Evolutionary conservation across 2,888 invertebrate genomes (phyloP).

Genomic region (Gastracanthus pulcherrimus): DNA sequence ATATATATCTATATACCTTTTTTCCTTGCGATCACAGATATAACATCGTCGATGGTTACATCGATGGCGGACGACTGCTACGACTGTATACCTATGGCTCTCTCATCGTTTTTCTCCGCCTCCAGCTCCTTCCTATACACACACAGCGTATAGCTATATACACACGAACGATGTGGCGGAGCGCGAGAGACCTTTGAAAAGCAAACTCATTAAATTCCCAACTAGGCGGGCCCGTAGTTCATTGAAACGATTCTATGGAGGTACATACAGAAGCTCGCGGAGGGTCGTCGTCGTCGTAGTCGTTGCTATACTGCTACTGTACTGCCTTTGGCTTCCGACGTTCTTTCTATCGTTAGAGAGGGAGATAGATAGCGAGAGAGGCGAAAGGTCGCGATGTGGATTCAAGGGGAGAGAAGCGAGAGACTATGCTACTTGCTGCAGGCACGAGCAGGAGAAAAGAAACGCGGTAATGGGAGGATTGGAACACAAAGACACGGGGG

Average conservation of each 20-base stretch:
- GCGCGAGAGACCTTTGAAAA: constrained; percentile 62
- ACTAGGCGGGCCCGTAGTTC: constrained; percentile 64
- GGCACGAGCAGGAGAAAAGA: neutral
- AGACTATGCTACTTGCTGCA: neutral
- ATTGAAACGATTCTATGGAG: constrained; percentile 72
- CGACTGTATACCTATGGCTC: no score
- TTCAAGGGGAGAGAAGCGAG: neutral
- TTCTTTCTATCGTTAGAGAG: constrained; percentile 16
- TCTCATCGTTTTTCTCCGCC: neutral
- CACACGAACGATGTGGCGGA: neutral
- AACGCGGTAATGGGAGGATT: neutral
- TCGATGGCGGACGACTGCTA: neutral
- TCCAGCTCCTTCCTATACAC: neutral
- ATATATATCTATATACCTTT: no score
- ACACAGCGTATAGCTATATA: neutral
- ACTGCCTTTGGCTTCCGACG: neutral
- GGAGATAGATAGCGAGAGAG: neutral
- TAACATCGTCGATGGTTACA: neutral
- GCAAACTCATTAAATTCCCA: constrained; percentile 72
- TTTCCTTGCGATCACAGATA: no score
- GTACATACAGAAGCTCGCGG: constrained; percentile 32
- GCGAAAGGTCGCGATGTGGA: neutral
- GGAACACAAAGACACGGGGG: neutral
- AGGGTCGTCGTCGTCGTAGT: constrained; percentile 34
- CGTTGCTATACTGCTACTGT: neutral